Base-by-base conservation (phyloP, 2,797 vertebrate genomes). In the Micromesistius poutassou region DNA sequence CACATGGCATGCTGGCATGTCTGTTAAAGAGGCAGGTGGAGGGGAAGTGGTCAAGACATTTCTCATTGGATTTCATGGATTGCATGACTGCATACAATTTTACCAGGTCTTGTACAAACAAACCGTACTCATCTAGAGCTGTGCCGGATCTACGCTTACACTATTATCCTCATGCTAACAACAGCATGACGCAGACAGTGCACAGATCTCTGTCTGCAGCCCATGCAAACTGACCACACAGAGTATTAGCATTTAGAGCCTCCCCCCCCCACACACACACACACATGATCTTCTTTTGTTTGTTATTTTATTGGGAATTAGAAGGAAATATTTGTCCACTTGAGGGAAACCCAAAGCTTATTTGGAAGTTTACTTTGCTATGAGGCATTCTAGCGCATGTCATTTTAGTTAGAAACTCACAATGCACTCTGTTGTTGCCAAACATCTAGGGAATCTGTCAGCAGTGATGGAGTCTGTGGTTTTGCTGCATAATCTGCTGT, bases 381-480 rank as follows among this genome's bases (percentile, higher is more conserved):
- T 83, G 81, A 89, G 74, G 83, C 79, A 82, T 89, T 87, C 86
- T 85, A 87, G 79, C 33, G 73, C 74, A 80, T 81, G 76, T 35
- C 82, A 80, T 88, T 88, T 86, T 13, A 89, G 89, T 83, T 87
- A 79, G 33, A 35, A 76, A 78, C 82, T 85, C 72, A 81, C 68
- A 30, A 86, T 81, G 79, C 70, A 4, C 75, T 72, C 38, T 40
- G 38, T 40, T 82, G 76, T n/a, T n/a, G n/a, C 81, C 73, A 89
- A 84, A 79, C 38, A 74, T 81, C 42, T 78, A 38, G 77, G 81
- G 84, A 77, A 72, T 87, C 86, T 89, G 81, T 87, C 82, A 87
- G 84, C 73, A 82, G 30, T 84, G 85, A 90, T 88, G 79, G 84
- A 90, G 90, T 85, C 46, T 80, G 84, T 42, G 79, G 68, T 78